Conservation (phyloP, 2,113 vertebrate species). For the Microcebus griseorufus region DNA sequence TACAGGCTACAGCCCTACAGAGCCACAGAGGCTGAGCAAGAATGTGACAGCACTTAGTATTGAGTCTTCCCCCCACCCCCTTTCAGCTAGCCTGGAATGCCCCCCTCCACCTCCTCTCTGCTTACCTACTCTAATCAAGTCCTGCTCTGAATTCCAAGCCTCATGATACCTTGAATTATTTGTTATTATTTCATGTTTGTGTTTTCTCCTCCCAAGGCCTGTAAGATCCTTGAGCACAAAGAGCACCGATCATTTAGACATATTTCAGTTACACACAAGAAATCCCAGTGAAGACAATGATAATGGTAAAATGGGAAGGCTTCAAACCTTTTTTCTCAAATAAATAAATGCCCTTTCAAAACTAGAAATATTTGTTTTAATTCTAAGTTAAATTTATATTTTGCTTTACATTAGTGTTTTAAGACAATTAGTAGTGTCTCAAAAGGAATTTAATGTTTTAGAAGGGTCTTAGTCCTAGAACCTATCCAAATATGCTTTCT, state of each 20-base stretch:
- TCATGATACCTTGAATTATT: not conserved
- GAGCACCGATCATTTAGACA: not conserved
- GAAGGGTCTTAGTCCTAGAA: not conserved
- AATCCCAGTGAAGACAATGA: not conserved
- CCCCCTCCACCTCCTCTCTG: not conserved
- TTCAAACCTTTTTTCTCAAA: not conserved
- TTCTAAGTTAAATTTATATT: not conserved
- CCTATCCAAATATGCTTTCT: not conserved
- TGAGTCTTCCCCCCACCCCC: not conserved
- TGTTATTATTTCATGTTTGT: conserved; percentile 1
- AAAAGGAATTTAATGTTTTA: not conserved
- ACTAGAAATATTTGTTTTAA: not conserved
- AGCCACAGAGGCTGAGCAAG: not conserved
- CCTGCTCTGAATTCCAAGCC: not conserved
- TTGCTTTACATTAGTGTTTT: not conserved
- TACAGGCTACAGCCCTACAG: not conserved
- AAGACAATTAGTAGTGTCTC: not conserved
- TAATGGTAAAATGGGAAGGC: not conserved
- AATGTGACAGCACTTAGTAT: not conserved
- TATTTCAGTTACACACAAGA: not conserved
- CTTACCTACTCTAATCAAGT: not conserved
- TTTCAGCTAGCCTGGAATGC: not conserved
- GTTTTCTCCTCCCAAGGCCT: conserved; percentile 14
- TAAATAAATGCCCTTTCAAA: conserved; percentile 24
- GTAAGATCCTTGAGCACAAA: not conserved